phyloP scores from a whole-genome alignment of 2,797 vertebrate species.

The Rhinatrema bivittatum region DNA sequence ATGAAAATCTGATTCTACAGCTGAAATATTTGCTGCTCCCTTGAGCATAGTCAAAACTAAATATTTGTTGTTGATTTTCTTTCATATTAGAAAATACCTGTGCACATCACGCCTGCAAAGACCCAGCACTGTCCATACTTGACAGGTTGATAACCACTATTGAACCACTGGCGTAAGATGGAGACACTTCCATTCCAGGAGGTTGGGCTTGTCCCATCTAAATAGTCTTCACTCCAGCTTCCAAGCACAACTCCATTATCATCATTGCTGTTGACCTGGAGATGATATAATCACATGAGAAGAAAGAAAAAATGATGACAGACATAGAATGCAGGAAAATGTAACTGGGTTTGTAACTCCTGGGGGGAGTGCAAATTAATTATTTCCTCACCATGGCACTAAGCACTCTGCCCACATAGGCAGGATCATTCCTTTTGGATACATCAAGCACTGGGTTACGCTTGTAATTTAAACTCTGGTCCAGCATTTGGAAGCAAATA shows the following conservation, averaged over 20 bases:
- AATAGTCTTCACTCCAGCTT: conserved; percentile 72
- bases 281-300: too few species aligned
- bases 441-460: conserved; percentile 47
- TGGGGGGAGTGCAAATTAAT: too few species aligned
- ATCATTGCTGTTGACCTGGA: conserved; percentile 82
- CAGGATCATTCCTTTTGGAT: conserved; percentile 47
- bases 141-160: conserved; percentile 58
- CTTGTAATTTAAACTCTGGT: conserved; percentile 47
- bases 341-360: too few species aligned
- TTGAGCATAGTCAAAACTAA: too few species aligned
- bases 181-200: conserved; percentile 82
- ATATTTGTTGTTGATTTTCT: too few species aligned
- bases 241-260: conserved; percentile 77
- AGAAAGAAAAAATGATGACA: too few species aligned
- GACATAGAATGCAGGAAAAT: too few species aligned
- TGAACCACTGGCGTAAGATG: conserved; percentile 79
- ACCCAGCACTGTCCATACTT: conserved; percentile 94
- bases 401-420: conserved; percentile 55
- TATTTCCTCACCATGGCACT: conserved; percentile 59
- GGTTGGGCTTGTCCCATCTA: conserved; percentile 60
- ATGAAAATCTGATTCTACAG: too few species aligned
- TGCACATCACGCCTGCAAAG: conserved; percentile 81
- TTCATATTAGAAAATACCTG: too few species aligned
- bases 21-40: too few species aligned
- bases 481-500: conserved; percentile 52